These are phyloP conservation scores for Ramphastos sulfuratus DNA, from an alignment of 2,113 vertebrate species.

Conservation along the genomic window DNA sequence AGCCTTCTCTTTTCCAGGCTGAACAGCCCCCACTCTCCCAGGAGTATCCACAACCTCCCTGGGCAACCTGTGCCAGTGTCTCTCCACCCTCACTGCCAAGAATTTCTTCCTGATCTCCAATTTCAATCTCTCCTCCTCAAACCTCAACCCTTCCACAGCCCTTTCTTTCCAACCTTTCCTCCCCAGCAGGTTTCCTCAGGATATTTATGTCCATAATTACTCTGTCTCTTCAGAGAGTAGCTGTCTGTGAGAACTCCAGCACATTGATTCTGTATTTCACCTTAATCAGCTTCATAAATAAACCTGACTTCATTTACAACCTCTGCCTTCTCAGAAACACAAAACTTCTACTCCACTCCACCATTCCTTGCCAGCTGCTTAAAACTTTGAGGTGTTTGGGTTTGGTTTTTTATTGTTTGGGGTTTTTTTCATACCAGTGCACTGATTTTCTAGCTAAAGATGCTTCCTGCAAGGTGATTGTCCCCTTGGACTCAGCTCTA, in stretches of 20 bases:
- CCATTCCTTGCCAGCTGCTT: not conserved
- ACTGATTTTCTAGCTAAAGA: not conserved
- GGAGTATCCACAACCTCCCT: too few species aligned
- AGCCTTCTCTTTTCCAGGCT: too few species aligned
- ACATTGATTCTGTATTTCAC: not conserved
- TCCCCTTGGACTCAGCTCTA: too few species aligned
- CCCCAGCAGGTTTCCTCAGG: not conserved
- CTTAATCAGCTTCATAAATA: conserved; percentile 57
- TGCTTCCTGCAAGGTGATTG: too few species aligned
- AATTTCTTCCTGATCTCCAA: too few species aligned
- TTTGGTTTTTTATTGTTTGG: too few species aligned
- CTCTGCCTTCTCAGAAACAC: not conserved
- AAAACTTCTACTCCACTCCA: not conserved
- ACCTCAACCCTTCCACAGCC: not conserved
- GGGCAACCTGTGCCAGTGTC: too few species aligned
- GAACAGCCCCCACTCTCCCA: too few species aligned
- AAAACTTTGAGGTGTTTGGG: not conserved
- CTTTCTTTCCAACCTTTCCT: not conserved
- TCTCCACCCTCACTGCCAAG: too few species aligned
- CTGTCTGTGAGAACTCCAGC: not conserved
- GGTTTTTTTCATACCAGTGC: not conserved
- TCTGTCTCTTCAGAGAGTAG: conserved; percentile 18
- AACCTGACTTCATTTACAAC: conserved; percentile 27
- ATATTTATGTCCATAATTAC: conserved; percentile 53
- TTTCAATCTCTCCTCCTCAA: too few species aligned